Percentiles rank a stretch among this genome's conserved stretches.
These are phyloP conservation scores for Doris montereyensis DNA, from an alignment of 2,888 invertebrate species.

Conservation along the genomic window DNA sequence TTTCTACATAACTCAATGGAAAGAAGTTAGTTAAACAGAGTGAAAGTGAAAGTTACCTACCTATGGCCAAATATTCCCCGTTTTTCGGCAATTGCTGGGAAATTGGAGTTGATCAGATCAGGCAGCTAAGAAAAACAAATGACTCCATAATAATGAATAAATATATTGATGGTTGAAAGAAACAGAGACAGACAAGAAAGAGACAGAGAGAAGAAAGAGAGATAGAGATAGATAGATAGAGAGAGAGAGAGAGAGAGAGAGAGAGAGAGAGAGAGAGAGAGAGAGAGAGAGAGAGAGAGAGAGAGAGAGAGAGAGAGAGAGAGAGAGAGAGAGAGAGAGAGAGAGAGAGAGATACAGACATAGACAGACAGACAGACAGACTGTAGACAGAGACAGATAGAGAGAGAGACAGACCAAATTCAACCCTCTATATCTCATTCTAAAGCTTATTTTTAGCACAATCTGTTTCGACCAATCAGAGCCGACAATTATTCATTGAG, in stretches of 20 bases:
- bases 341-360: no score
- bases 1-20: no score
- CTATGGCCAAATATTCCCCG: slow-evolving; percentile 75
- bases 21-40: no score
- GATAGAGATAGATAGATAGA: background rate
- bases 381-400: no score
- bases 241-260: background rate
- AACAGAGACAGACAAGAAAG: background rate
- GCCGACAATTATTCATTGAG: no score
- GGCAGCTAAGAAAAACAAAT: slow-evolving; percentile 76
- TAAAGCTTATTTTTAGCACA: no score
- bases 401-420: no score
- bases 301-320: background rate
- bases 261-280: background rate
- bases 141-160: background rate
- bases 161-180: background rate
- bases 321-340: no score
- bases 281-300: background rate
- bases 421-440: no score
- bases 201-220: background rate
- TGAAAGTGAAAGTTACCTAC: no score
- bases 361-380: no score
- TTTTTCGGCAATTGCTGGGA: slow-evolving; percentile 76
- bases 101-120: slow-evolving; percentile 82
- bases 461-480: no score